Conservation (phyloP, 2,113 vertebrate species). For the Fregetta grallaria region DNA sequence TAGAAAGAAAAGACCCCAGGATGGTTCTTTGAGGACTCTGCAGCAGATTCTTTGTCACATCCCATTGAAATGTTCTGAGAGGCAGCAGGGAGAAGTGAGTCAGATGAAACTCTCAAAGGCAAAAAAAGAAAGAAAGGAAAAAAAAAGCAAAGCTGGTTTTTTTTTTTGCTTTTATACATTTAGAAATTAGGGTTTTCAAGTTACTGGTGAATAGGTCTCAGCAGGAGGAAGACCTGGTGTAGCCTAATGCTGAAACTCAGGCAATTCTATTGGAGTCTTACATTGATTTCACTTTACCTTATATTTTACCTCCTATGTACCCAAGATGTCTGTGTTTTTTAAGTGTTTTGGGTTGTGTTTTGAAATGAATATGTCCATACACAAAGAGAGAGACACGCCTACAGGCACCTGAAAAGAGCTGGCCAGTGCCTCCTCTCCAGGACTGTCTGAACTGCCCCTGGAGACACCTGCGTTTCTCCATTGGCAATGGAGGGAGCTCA, state of each 20-base stretch:
- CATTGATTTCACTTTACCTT: not conserved
- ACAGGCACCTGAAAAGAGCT: not conserved
- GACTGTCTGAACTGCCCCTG: not conserved
- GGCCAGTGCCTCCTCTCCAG: not conserved
- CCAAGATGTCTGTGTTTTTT: not conserved
- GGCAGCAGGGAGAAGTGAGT: not conserved
- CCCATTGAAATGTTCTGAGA: not conserved
- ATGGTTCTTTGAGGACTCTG: not conserved
- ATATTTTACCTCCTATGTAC: not conserved
- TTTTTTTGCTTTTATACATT: not conserved
- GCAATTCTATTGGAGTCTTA: not conserved
- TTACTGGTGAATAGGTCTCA: not conserved
- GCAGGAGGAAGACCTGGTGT: not conserved
- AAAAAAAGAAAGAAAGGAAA: not conserved
- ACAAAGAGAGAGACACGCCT: not conserved
- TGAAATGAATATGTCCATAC: not conserved
- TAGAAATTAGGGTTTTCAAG: not conserved
- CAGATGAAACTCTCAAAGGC: not conserved
- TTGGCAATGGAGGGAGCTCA: not conserved
- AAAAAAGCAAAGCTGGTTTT: not conserved
- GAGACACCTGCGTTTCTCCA: not conserved
- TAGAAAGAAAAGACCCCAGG: not conserved
- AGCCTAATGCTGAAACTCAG: not conserved
- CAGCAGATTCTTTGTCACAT: not conserved
- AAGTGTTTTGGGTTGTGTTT: not conserved